These are phyloP conservation scores for Syngnathoides biaculeatus DNA, from an alignment of 2,113 vertebrate species.

Conservation along the genomic window DNA sequence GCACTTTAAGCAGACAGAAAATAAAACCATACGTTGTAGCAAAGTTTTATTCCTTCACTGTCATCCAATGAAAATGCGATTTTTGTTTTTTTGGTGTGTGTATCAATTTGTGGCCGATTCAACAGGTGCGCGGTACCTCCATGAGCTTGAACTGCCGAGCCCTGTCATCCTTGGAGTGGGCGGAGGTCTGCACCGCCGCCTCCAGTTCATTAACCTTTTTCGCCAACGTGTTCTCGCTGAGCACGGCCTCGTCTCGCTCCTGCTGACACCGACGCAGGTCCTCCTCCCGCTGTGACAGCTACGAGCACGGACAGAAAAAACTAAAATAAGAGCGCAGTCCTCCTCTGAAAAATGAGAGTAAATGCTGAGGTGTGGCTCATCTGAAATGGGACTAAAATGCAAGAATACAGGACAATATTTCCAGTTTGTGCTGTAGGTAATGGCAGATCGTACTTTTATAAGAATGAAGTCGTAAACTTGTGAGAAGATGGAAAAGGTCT, in stretches of 20 bases:
- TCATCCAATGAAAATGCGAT: no score
- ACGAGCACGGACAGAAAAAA: slow-evolving; percentile 20
- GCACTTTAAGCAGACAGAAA: no score
- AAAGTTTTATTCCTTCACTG: no score
- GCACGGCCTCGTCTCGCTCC: slow-evolving; percentile 81
- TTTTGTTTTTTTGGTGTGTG: neutral
- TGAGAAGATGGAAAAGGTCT: neutral
- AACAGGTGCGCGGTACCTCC: slow-evolving; percentile 75
- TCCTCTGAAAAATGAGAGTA: neutral
- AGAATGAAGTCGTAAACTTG: neutral
- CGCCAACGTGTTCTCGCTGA: slow-evolving; percentile 77
- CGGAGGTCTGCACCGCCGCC: slow-evolving; percentile 77
- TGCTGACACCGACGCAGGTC: slow-evolving; percentile 78
- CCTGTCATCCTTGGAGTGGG: slow-evolving; percentile 80
- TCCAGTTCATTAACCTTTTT: slow-evolving; percentile 83
- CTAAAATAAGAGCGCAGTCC: neutral
- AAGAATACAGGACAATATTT: neutral
- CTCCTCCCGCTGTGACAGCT: slow-evolving; percentile 81
- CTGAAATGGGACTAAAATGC: neutral
- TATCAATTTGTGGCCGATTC: neutral
- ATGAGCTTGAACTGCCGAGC: slow-evolving; percentile 81
- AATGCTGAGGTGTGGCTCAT: neutral
- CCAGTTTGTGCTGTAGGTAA: neutral
- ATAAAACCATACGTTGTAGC: no score
- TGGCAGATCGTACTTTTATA: neutral